Evolutionary conservation across 2,113 vertebrate genomes (phyloP), one percentile per base, ranked within the genome.

Genomic region (Hystrix cristata): DNA sequence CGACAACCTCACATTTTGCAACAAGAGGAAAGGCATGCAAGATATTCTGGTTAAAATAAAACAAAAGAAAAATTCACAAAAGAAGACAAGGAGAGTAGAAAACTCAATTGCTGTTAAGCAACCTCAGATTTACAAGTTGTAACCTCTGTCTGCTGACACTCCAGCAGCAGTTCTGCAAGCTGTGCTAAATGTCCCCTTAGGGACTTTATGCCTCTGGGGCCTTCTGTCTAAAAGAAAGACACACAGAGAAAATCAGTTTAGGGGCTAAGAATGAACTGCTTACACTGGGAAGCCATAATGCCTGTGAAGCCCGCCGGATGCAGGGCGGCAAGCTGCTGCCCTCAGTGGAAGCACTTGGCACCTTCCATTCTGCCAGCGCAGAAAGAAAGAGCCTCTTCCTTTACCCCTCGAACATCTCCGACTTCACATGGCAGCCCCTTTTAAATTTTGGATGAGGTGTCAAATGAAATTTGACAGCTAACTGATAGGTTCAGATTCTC

Each of bases 391-490:
- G 62, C 92, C 96, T 91, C 94, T 90, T 86, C 72, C 76, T 92
- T 85, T 69, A n/a, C 96, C 85, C 57, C 83, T 71, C 23, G 81
- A 97, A 91, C 72, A 89, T 64, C 93, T 82, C 71, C 0, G 46
- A 92, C 94, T 97, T 97, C 94, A 97, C 87, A 95, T 91, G 90
- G 96, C 90, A 95, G 87, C 62, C 93, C 93, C 92, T 97, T 97
- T 95, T 98, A 97, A 96, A 98, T 96, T 96, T 97, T 97, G 87
- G 93, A 98, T 96, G 97, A 98, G 95, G 94, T 98, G 97, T 97
- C 97, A 97, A 97, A 97, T 98, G 97, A 97, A 97, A 96, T 97
- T 96, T 97, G 98, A 98, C 97, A 97, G 96, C 92, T 97, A 97
- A 97, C 95, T 97, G 97, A 97, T 96, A 96, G 92, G 97, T 96